Evolutionary conservation across 2,797 vertebrate genomes (phyloP).

Genomic region (Linurgus olivaceus): DNA sequence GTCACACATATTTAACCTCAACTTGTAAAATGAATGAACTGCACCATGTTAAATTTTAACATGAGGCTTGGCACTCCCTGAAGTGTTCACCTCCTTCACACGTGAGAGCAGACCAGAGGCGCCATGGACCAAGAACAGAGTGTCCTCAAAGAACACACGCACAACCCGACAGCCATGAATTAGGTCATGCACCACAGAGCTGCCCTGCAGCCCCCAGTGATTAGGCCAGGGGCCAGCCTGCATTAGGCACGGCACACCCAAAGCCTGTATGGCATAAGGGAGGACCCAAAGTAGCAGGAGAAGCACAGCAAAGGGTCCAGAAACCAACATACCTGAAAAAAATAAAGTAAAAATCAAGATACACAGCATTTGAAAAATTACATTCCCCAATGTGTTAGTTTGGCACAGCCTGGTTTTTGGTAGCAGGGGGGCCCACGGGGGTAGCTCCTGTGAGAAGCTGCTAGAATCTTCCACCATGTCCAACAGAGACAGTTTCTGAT

Average conservation of each 20-base stretch:
- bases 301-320: background rate
- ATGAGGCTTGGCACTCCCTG: background rate
- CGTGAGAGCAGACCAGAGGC: background rate
- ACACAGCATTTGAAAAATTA: background rate
- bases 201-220: rapidly evolving
- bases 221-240: background rate
- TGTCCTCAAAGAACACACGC: background rate
- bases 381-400: rapidly evolving
- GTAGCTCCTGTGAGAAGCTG: background rate
- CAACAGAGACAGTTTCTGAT: background rate
- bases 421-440: background rate
- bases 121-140: background rate
- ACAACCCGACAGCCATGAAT: background rate
- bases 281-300: background rate
- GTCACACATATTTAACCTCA: background rate
- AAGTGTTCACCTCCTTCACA: background rate
- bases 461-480: background rate
- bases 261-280: rapidly evolving
- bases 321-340: background rate
- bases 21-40: background rate
- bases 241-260: background rate
- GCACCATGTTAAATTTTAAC: background rate
- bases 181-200: rapidly evolving
- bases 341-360: background rate
- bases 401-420: background rate